Evolutionary conservation across 2,113 vertebrate genomes (phyloP).

Genomic region (Trematomus loennbergii): DNA sequence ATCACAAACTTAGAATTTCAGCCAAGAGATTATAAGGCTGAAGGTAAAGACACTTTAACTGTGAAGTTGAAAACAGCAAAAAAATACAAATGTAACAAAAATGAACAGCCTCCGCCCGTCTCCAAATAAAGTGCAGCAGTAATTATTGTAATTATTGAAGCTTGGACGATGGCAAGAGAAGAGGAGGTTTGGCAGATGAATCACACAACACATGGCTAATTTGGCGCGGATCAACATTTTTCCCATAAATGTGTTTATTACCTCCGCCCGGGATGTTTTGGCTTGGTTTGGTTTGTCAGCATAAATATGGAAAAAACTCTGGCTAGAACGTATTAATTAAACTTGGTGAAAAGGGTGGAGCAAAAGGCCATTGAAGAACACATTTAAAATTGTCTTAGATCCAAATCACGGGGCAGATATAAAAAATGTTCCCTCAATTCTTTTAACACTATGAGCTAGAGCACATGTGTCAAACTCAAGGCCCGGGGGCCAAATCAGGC

Average conservation of each 20-base stretch:
- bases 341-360: too few relatives aligned
- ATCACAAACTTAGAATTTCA: not conserved
- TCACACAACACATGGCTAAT: slow-evolving; percentile 9
- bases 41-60: not conserved
- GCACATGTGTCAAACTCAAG: too few relatives aligned
- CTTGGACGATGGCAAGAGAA: not conserved
- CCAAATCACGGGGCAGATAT: too few relatives aligned
- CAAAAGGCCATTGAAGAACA: too few relatives aligned
- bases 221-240: not conserved
- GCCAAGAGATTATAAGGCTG: not conserved
- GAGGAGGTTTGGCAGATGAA: slow-evolving; percentile 2
- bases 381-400: too few relatives aligned
- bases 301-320: too few relatives aligned
- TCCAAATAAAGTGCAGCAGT: not conserved
- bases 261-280: too few relatives aligned
- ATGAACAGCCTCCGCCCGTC: not conserved
- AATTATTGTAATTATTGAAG: not conserved
- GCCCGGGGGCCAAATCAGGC: too few relatives aligned
- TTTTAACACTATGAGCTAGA: too few relatives aligned
- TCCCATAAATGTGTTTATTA: not conserved
- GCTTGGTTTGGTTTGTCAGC: too few relatives aligned
- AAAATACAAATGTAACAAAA: not conserved
- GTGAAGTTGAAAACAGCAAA: not conserved
- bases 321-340: too few relatives aligned
- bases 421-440: too few relatives aligned